Conservation (phyloP, 1,140 invertebrate species). For the Marisa cornuarietis region DNA sequence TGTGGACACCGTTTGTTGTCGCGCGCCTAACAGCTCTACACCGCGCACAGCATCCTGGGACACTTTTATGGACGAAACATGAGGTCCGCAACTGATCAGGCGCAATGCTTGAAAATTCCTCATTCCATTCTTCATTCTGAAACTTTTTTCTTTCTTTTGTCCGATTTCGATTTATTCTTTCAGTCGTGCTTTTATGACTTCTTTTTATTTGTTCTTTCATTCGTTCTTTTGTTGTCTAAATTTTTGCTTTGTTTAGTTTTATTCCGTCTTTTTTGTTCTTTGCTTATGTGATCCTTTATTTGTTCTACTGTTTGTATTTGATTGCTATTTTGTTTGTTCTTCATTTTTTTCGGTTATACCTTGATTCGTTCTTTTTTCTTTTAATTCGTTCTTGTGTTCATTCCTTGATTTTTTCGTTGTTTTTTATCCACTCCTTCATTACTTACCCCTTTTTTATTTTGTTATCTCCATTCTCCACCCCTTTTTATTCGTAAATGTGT, state of each 20-base stretch:
- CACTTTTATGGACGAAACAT: no score
- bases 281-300: not conserved
- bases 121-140: not conserved
- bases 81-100: no score
- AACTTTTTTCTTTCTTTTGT: not conserved
- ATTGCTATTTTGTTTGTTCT: no score
- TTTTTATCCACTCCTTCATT: not conserved
- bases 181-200: not conserved
- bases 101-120: no score
- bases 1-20: no score
- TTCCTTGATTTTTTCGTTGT: not conserved
- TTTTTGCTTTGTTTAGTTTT: not conserved
- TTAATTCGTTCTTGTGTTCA: not conserved
- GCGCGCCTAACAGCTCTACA: no score
- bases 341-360: not conserved
- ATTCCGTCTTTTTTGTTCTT: not conserved
- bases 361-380: not conserved
- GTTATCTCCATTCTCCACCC: not conserved
- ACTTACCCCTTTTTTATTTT: not conserved
- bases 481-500: not conserved
- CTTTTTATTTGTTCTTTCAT: not conserved
- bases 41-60: no score
- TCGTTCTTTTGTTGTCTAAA: no score
- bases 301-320: not conserved
- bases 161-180: not conserved